Percentiles rank a stretch among this genome's conserved stretches.
Evolutionary conservation across 1,140 invertebrate genomes (phyloP).

Genomic region (Caligus rogercresseyi): DNA sequence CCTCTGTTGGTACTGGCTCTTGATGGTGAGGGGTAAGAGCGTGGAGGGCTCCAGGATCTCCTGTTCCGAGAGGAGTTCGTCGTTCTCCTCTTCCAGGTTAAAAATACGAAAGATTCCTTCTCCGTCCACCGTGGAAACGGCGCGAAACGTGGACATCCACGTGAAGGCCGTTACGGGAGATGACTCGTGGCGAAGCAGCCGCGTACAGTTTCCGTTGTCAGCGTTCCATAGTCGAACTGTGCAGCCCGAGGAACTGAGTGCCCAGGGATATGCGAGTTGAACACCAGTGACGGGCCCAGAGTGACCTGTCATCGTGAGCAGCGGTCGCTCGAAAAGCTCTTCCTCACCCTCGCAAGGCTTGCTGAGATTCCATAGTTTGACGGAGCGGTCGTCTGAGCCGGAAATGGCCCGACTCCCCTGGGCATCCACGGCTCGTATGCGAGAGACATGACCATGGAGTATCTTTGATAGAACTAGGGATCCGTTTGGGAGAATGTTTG

Average conservation of each 20-base stretch:
- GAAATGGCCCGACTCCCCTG: neutral
- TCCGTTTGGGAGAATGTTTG: neutral
- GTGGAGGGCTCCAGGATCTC: slow-evolving; percentile 3
- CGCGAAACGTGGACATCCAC: slow-evolving; percentile 15
- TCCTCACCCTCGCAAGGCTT: neutral
- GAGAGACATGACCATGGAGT: slow-evolving; percentile 9
- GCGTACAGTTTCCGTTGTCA: neutral
- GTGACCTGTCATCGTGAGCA: slow-evolving; percentile 10
- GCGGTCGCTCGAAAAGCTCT: neutral
- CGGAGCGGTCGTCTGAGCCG: slow-evolving; percentile 10
- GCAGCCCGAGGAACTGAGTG: slow-evolving; percentile 1
- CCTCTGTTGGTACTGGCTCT: too few species aligned
- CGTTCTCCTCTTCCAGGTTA: neutral
- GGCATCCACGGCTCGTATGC: slow-evolving; percentile 3
- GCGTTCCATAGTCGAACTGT: slow-evolving; percentile 10
- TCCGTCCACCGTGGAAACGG: slow-evolving; percentile 4
- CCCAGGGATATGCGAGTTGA: neutral
- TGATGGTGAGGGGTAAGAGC: neutral
- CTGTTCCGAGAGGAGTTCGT: neutral
- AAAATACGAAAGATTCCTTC: neutral
- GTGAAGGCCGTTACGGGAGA: slow-evolving; percentile 11
- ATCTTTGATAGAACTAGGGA: slow-evolving; percentile 7
- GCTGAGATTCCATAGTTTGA: slow-evolving; percentile 13
- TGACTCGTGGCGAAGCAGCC: neutral
- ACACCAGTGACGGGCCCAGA: slow-evolving; percentile 13